Base-by-base conservation (phyloP, 2,888 invertebrate genomes). In the Oscheius sp. region DNA sequence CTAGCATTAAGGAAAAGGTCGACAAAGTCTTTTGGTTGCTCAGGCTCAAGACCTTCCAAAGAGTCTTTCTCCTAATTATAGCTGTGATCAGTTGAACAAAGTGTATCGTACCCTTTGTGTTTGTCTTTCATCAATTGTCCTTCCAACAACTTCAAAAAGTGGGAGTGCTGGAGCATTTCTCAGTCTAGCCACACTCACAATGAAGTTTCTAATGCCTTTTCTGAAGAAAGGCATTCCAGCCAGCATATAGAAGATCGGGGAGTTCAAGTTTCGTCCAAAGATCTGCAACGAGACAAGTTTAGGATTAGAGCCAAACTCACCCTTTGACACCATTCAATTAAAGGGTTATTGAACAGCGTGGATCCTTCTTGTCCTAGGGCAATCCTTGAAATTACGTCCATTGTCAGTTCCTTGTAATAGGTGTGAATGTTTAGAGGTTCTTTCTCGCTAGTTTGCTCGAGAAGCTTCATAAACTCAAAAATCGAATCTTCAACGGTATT, bases 1-100 rank as follows among this genome's bases (percentile, higher is more conserved):
- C 70, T 65, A 2, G 80, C 83, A 48, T 85, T 82, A 57, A 85
- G 74, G 62, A 85, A 85, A 10, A 85, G 58, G 58, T 84, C 84
- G 51, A 85, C 82, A 57, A 85, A 85, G 68, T 85, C 85, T 9
- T 59, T 47, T 1, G 78, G 68, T 29, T 68, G 55, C 57, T 70
- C 77, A 0, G 50, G 2, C 29, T 78, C 77, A 21, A 77, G 63
- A 47, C 77, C 79, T 48, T 70, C 70, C 13, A 37, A 51, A 4
- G 33, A 58, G 42, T 78, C 78, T 1, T 71, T 59, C 21, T 77
- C 74, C 58, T 71, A n/a, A 59, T 59, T 37, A n/a, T 29, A 10
- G 5, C n/a, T 42, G 42, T 42, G 42, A 42, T 21, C 21, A 21
- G 21, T 21, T 21, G 21, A 21, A 21, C 21, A 65, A 21, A 21